Percentiles rank a stretch among this genome's conserved stretches.
phyloP scores from a whole-genome alignment of 2,888 invertebrate genomes.

The Pinctada fucata region DNA sequence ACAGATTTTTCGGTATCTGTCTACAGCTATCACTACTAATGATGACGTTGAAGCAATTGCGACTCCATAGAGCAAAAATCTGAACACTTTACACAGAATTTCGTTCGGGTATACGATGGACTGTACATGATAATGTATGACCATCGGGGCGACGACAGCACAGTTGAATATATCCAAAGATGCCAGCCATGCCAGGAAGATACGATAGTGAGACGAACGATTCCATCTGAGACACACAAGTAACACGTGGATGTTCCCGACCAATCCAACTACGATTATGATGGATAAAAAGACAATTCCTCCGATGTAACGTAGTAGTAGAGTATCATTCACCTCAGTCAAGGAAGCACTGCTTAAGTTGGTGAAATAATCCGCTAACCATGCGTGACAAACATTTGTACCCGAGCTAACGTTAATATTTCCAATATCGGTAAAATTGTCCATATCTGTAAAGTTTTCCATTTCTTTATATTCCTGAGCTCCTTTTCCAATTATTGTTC shows the following conservation, averaged over 20 bases:
- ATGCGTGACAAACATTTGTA: constrained; percentile 12
- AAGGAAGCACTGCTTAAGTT: constrained; percentile 15
- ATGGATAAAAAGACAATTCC: constrained; percentile 46
- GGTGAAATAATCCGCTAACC: constrained; percentile 10
- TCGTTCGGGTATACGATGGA: constrained; percentile 46
- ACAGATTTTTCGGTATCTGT: constrained; percentile 52
- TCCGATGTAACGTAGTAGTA: constrained; percentile 43
- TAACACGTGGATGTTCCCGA: constrained; percentile 53
- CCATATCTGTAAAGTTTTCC: too few species aligned
- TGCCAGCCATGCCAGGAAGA: constrained; percentile 50
- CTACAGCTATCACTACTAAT: constrained; percentile 51
- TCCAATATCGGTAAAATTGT: too few species aligned
- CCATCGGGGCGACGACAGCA: constrained; percentile 48
- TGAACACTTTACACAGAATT: constrained; percentile 47
- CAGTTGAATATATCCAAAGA: constrained; percentile 50
- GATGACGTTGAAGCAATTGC: constrained; percentile 45
- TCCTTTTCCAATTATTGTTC: too few species aligned
- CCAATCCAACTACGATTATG: constrained; percentile 41
- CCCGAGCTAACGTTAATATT: background rate
- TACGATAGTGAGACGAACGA: constrained; percentile 49
- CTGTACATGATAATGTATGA: constrained; percentile 41
- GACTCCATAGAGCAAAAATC: constrained; percentile 51
- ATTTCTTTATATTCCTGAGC: too few species aligned
- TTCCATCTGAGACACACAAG: constrained; percentile 44
- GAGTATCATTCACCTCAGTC: constrained; percentile 48